Conservation (phyloP, 2,888 invertebrate genomes). For the Caradrina kadenii region DNA sequence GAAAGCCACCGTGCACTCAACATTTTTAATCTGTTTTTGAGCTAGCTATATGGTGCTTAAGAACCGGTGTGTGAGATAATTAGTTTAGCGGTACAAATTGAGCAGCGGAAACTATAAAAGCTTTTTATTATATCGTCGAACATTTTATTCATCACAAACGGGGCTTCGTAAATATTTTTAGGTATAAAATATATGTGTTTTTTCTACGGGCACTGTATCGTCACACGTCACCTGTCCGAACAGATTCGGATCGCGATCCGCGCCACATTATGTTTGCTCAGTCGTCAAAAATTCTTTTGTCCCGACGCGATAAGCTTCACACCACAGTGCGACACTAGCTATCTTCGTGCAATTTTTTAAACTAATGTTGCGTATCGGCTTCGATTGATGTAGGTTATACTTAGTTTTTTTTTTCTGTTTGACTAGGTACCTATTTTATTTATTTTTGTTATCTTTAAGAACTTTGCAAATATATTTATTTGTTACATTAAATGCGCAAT, state of each 20-base stretch:
- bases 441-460: constrained; percentile 12
- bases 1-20: constrained; percentile 42
- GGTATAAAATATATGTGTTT: constrained; percentile 50
- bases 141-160: constrained; percentile 14
- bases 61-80: constrained; percentile 10
- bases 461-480: neutral
- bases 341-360: constrained; percentile 66
- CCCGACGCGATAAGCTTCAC: constrained; percentile 77
- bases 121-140: constrained; percentile 16
- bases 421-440: neutral
- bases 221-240: constrained; percentile 84
- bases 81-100: constrained; percentile 19
- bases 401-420: constrained; percentile 11
- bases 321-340: constrained; percentile 69
- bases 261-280: constrained; percentile 84
- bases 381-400: constrained; percentile 22
- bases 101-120: constrained; percentile 35
- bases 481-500: neutral
- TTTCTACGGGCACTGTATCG: constrained; percentile 71
- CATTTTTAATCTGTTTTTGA: constrained; percentile 37
- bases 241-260: constrained; percentile 77
- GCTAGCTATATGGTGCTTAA: constrained; percentile 10
- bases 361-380: constrained; percentile 62
- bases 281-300: constrained; percentile 88
- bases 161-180: constrained; percentile 23